Conservation (phyloP, 2,888 invertebrate species). For the Pristionchus entomophagus region DNA sequence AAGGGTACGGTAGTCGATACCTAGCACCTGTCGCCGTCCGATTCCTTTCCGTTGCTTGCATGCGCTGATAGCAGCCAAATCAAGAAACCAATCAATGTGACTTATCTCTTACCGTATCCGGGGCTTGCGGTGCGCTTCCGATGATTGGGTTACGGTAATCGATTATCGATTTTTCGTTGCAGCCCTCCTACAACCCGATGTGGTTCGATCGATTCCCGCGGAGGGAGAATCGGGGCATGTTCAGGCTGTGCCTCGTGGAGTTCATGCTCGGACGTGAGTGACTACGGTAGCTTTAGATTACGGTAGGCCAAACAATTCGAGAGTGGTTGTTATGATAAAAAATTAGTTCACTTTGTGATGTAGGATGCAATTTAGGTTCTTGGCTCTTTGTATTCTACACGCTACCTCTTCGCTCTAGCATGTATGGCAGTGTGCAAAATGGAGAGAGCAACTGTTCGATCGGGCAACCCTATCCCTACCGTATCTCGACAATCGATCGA, state of each 20-base stretch:
- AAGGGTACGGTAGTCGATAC: not conserved
- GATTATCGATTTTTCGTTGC: conserved; percentile 43
- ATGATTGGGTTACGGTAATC: not conserved
- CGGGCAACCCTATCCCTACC: not conserved
- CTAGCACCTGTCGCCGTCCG: not conserved
- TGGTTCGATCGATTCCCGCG: conserved; percentile 72
- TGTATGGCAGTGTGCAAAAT: no score
- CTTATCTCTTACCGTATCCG: not conserved
- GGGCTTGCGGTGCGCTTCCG: conserved; percentile 1
- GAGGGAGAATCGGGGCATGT: conserved; percentile 73
- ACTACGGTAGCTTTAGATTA: not conserved
- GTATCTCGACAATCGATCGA: no score
- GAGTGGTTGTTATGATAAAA: no score
- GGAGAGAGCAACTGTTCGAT: not conserved
- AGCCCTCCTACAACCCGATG: conserved; percentile 63
- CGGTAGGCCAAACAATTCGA: no score
- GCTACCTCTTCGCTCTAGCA: no score
- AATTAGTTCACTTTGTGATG: no score
- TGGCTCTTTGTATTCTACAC: no score
- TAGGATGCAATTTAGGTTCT: no score
- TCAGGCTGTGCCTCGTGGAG: conserved; percentile 69
- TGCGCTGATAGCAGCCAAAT: not conserved
- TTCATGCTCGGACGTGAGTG: conserved; percentile 64
- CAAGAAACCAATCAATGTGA: not conserved
- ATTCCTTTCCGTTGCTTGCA: conserved; percentile 19